Evolutionary conservation across 1,140 invertebrate genomes (phyloP), one percentile per base, ranked within the genome.

Genomic region (Plectus sambesii): DNA sequence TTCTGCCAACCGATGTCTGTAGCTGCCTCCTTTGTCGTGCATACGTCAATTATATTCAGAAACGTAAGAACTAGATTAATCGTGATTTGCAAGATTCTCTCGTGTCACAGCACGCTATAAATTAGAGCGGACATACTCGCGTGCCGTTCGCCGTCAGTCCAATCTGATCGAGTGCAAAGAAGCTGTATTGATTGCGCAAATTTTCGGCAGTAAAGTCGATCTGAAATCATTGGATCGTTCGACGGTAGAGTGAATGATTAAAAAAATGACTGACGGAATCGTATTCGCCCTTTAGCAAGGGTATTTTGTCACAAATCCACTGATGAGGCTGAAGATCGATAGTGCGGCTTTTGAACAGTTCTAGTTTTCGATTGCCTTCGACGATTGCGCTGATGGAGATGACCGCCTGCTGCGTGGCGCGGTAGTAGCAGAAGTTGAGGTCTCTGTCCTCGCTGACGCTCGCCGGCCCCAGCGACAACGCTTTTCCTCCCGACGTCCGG

Each of bases 381-480:
- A 53, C 54, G 22, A 46, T 30, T 12, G 55, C 22, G 35, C 48
- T 36, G 36, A 57, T 27, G 15, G 42, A 22, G 8, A 57, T 27
- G 17, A 12, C 17, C 4, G 40, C 42, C 15, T 35, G 49, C 9
- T 54, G 26, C 6, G n/a, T 39, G 12, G 55, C 33, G 5, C 49
- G 27, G 35, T 53, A 61, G 27, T 51, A 56, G 35, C 59, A 61
- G 33, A 61, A 61, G 22, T 60, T 58, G 4, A 61, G 35, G 1
- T 49, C 38, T 29, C n/a, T n/a, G n/a, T n/a, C n/a, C n/a, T n/a
- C n/a, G n/a, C n/a, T n/a, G n/a, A n/a, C n/a, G n/a, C n/a, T n/a
- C n/a, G n/a, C n/a, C n/a, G n/a, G n/a, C n/a, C n/a, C n/a, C n/a
- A n/a, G n/a, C n/a, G n/a, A n/a, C n/a, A n/a, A n/a, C n/a, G n/a